A percentile compares a stretch with the other conserved stretches of the same genome.
phyloP scores from a whole-genome alignment of 2,797 vertebrate species.

The Hemitrygon akajei region DNA sequence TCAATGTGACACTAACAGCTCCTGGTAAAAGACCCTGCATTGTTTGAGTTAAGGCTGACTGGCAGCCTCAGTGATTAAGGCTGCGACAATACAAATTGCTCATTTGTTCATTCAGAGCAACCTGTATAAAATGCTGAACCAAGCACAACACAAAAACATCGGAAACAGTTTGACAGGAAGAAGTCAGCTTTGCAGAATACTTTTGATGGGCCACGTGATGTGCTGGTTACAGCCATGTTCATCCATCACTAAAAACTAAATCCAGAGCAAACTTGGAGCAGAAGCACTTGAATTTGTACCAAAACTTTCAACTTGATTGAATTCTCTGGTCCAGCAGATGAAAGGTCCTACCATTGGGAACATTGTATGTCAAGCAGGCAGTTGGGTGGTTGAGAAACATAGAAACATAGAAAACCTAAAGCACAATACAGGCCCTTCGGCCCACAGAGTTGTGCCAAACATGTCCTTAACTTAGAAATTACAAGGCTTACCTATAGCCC shows the following conservation, averaged over 20 bases:
- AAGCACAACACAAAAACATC: neutral
- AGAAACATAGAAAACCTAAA: too few relatives aligned
- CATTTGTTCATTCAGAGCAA: neutral
- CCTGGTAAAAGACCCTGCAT: constrained; percentile 3
- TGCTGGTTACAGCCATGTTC: neutral
- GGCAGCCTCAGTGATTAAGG: constrained; percentile 14
- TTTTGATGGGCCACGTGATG: neutral
- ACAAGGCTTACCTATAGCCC: too few relatives aligned
- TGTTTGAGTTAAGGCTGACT: neutral
- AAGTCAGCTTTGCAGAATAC: neutral
- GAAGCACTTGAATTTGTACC: neutral
- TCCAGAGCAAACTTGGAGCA: neutral
- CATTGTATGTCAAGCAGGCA: neutral
- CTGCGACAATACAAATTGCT: neutral
- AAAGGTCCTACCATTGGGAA: neutral
- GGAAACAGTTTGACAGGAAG: neutral
- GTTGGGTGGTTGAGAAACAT: neutral
- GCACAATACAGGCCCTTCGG: too few relatives aligned
- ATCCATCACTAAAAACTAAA: neutral
- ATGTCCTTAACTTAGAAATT: too few relatives aligned
- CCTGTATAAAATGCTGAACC: constrained; percentile 27
- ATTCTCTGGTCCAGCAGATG: neutral
- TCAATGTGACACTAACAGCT: constrained; percentile 30
- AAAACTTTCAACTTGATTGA: neutral
- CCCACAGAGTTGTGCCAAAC: too few relatives aligned